These are phyloP conservation scores for Pluvianellus socialis DNA, from an alignment of 2,113 vertebrate genomes.

Conservation along the genomic window DNA sequence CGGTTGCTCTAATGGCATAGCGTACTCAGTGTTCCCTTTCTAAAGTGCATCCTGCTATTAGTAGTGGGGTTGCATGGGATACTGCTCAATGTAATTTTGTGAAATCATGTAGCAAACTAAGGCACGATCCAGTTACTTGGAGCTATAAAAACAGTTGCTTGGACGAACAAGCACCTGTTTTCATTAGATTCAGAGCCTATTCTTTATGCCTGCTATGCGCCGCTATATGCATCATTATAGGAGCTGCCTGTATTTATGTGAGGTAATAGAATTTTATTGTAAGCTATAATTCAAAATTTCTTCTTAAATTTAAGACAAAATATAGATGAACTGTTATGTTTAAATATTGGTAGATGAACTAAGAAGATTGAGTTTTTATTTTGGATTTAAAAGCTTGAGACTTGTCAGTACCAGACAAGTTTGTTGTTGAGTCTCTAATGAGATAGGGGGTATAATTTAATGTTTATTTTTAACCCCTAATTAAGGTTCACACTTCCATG, in stretches of 20 bases:
- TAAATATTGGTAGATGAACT: neutral
- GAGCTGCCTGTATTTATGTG: conserved; percentile 61
- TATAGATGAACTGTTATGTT: neutral
- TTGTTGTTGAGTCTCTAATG: neutral
- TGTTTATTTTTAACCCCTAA: neutral
- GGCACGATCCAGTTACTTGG: neutral
- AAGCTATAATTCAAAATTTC: neutral
- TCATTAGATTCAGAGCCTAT: neutral
- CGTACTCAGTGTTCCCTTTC: conserved; percentile 21
- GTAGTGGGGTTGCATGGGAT: conserved; percentile 14
- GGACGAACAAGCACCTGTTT: neutral
- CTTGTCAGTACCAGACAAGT: neutral
- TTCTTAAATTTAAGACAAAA: neutral
- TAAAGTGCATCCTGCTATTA: conserved; percentile 68
- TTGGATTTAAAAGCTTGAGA: neutral
- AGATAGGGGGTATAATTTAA: neutral
- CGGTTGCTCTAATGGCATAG: conserved; percentile 40
- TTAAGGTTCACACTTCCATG: neutral
- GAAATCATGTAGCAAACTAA: conserved; percentile 22
- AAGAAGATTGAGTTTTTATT: neutral
- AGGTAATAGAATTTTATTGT: conserved; percentile 66
- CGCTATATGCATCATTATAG: conserved; percentile 62
- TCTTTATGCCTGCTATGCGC: conserved; percentile 38
- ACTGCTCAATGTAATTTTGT: conserved; percentile 22
- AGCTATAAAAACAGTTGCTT: conserved; percentile 31